Base-by-base conservation (phyloP, 2,888 invertebrate species). In the Chymomyza fuscimana region DNA sequence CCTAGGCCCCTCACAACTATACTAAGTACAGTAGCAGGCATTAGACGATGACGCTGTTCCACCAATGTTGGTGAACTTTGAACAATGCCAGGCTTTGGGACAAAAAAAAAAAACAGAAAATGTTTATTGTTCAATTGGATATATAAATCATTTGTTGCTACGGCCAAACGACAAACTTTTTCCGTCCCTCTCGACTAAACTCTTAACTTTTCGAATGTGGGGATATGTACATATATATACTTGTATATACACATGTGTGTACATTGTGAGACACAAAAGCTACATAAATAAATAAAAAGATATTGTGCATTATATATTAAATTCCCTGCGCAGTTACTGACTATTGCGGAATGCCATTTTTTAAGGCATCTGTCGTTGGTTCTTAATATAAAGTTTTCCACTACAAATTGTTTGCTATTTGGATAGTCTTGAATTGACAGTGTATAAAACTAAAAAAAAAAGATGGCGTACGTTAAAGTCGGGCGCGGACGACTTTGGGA, bases 141-240 rank as follows among this genome's bases (percentile, higher is more conserved):
- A 74, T 81, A 87, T 87, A 84, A 84, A 84, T 87, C 88, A 84
- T 84, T 74, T 73, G 77, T 60, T 72, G 64, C 58, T 58, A 66
- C 62, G 68, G 67, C 67, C 63, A 70, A 63, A 58, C 68, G 32
- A 77, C 86, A 63, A 77, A 65, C 77, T 70, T 76, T 54, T 52
- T 51, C 9, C 25, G 50, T 63, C 15, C 51, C 50, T 51, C 22
- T 63, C 62, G 46, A 63, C 32, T 51, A 64, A 63, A 67, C 63
- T 67, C 19, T 63, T 50, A 63, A 63, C 67, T 62, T 67, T 60
- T 62, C 52, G 36, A 54, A 56, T 62, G 36, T 19, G 19, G 62
- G 66, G 52, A 63, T 50, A 25, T 22, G 51, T 29, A 0, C 25
- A 51, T 52, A 63, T 15, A 25, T 12, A 59, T 59, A 10, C 29